phyloP scores from a whole-genome alignment of 2,113 vertebrate genomes.

The Aspidoscelis tigris region DNA sequence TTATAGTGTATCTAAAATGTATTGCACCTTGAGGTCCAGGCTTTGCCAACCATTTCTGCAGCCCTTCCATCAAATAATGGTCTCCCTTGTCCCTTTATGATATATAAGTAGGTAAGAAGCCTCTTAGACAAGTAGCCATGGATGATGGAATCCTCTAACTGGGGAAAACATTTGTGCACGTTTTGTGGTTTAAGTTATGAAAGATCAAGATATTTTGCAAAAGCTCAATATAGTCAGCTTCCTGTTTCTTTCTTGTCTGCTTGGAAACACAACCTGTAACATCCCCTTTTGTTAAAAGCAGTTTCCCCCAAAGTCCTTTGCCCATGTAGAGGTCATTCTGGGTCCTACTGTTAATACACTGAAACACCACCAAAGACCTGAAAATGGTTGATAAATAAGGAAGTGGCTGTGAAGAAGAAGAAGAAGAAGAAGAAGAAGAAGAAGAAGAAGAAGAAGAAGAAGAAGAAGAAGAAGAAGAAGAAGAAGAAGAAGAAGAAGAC shows the following conservation, averaged over 20 bases:
- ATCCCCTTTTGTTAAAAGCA: neutral
- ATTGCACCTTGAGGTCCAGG: neutral
- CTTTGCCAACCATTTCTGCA: neutral
- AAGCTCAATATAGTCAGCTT: neutral
- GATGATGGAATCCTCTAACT: neutral
- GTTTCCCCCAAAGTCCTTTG: too few species aligned
- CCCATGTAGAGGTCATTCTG: neutral
- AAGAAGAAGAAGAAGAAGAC: too few species aligned
- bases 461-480: too few species aligned
- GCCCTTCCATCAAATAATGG: neutral
- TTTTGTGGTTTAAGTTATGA: neutral
- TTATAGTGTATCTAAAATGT: neutral
- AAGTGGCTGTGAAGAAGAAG: too few species aligned
- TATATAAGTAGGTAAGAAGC: too few species aligned
- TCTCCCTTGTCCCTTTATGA: neutral
- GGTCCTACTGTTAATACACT: too few species aligned
- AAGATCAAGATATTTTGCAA: neutral
- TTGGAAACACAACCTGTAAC: neutral
- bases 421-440: too few species aligned
- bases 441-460: too few species aligned
- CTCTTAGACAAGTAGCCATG: neutral
- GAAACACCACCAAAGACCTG: too few species aligned
- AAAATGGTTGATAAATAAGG: too few species aligned
- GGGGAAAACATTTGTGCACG: neutral
- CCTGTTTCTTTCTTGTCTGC: neutral